Evolutionary conservation across 2,797 vertebrate species (phyloP), one percentile per base, ranked within the genome.

Genomic region (Lerista edwardsae): DNA sequence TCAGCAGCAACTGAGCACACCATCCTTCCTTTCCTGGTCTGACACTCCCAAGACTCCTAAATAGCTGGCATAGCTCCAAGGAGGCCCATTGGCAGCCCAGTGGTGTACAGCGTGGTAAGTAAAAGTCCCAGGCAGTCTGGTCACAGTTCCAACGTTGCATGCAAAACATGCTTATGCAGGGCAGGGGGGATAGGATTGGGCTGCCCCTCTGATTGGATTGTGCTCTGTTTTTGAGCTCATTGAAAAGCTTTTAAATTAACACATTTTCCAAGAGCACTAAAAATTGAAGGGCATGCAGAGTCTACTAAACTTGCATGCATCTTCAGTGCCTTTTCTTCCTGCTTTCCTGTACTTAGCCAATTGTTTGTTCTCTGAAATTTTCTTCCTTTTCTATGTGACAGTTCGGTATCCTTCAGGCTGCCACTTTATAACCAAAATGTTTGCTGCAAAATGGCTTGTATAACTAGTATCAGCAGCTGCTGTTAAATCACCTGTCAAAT

Each of bases 401-500:
- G 27, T 55, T 84, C 41, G 74, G 10, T 51, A 67, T 78, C 34
- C 86, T 77, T 59, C n/a, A 77, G 3, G 9, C 61, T 75, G 31
- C 11, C 31, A 9, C 36, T 84, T 89, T 81, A 80, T 65, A 82
- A 84, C 64, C 44, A 9, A 69, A 73, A 31, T 34, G 74, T 74
- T 71, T 77, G 51, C 41, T 57, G 44, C 89, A 34, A 36, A 64
- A 36, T 79, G 76, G 59, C 47, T 79, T 85, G 12, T 84, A 65
- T 80, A 85, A 41, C 17, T 74, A 84, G 29, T 73, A 83, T 79
- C 67, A 86, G 25, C 68, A 90, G 87, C 85, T 92, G 86, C 82
- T 93, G 89, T 84, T 93, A 91, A 94, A 86, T 91, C 90, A 92
- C 82, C 86, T 89, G 87, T 88, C 88, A 90, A 86, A 91, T 91